Percentiles rank a stretch among this genome's conserved stretches.
These are phyloP conservation scores for Ahaetulla prasina DNA, from an alignment of 2,113 vertebrate species.

Conservation along the genomic window DNA sequence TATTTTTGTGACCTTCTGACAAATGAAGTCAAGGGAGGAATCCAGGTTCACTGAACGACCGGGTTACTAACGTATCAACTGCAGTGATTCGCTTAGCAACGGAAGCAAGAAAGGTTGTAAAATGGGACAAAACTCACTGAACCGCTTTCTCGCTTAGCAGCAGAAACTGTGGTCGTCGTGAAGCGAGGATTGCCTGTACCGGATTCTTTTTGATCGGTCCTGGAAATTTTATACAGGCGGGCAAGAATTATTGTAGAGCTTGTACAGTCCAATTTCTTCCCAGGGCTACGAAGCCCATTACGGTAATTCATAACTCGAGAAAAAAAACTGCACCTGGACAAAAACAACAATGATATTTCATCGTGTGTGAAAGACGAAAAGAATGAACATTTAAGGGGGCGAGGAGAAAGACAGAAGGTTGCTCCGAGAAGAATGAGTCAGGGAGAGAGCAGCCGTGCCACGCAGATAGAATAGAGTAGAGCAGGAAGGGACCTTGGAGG, in stretches of 20 bases:
- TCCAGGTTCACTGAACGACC: no score
- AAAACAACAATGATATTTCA: constrained; percentile 14
- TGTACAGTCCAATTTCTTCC: neutral
- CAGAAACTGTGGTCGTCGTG: no score
- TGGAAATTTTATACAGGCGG: neutral
- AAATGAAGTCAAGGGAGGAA: no score
- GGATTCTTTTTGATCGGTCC: neutral
- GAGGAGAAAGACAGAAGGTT: neutral
- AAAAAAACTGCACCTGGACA: neutral
- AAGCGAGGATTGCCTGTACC: no score
- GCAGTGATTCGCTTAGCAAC: no score
- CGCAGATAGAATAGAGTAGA: no score
- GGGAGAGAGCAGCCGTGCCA: neutral
- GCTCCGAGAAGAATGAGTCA: neutral
- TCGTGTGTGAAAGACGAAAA: neutral
- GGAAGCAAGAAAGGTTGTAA: no score
- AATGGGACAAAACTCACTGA: no score
- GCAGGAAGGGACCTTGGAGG: no score
- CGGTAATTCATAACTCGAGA: neutral
- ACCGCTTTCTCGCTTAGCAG: no score
- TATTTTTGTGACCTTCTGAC: no score
- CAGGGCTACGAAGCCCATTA: neutral
- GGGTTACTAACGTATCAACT: no score
- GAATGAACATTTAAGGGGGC: neutral
- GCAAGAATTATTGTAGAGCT: neutral